Conservation (phyloP, 2,797 vertebrate species). For the Anniella stebbinsi region DNA sequence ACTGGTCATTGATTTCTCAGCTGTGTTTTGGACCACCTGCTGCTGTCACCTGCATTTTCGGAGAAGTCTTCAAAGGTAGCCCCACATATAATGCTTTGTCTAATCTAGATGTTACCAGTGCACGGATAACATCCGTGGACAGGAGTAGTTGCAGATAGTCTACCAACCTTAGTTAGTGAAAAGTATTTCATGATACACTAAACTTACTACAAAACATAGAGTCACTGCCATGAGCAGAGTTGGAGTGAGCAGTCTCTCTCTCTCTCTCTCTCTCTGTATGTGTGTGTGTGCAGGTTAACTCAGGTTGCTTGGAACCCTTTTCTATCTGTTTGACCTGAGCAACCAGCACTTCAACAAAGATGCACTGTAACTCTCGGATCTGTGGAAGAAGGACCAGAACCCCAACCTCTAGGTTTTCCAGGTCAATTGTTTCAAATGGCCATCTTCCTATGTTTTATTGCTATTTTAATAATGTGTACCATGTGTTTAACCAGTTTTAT, state of each 20-base stretch:
- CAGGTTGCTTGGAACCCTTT: background rate
- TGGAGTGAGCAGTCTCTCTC: background rate
- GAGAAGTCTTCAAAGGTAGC: background rate
- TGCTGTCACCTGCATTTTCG: background rate
- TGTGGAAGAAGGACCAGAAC: background rate
- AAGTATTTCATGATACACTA: background rate
- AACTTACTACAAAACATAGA: background rate
- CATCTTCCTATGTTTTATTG: background rate
- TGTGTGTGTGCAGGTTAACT: background rate
- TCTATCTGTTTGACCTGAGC: accelerated
- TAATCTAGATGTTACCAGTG: background rate
- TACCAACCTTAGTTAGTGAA: background rate
- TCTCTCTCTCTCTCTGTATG: background rate
- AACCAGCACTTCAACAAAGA: accelerated
- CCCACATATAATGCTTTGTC: background rate
- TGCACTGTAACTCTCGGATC: background rate
- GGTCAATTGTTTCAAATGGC: background rate
- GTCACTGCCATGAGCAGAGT: background rate
- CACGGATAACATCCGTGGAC: background rate
- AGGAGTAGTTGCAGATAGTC: background rate
- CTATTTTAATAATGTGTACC: no score
- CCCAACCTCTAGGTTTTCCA: accelerated
- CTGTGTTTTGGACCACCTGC: background rate
- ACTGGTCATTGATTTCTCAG: background rate
- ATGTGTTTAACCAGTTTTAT: no score